Percentiles rank a stretch among this genome's conserved stretches.
phyloP scores from a whole-genome alignment of 2,797 vertebrate genomes.

The Catostomus latipinnis region DNA sequence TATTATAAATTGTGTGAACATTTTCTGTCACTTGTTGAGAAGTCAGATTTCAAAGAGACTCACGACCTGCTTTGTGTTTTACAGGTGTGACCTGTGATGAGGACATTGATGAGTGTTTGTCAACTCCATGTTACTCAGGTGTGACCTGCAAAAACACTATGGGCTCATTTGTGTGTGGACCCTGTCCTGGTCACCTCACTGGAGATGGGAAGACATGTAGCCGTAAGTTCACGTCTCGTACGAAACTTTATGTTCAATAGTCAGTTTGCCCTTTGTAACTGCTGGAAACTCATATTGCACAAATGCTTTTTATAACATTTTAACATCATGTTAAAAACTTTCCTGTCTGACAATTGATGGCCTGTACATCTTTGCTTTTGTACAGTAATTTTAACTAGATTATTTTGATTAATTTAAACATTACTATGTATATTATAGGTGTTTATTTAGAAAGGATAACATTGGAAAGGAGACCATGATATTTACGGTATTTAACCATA shows the following conservation, averaged over 20 bases:
- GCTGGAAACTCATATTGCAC: too few relatives aligned
- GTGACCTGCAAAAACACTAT: constrained; percentile 83
- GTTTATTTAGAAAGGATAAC: background rate
- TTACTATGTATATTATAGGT: background rate
- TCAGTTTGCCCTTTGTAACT: too few relatives aligned
- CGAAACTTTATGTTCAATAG: background rate
- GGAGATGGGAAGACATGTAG: constrained; percentile 84
- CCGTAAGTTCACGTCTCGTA: constrained; percentile 65
- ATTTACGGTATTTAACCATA: background rate
- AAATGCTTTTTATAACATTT: too few relatives aligned
- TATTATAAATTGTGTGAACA: too few relatives aligned
- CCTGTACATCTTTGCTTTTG: too few relatives aligned
- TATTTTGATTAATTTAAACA: background rate
- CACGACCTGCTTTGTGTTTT: constrained; percentile 4
- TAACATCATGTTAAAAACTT: too few relatives aligned
- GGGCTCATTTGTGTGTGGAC: constrained; percentile 85
- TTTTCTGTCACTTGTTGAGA: background rate
- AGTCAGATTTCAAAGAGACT: too few relatives aligned
- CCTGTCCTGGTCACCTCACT: constrained; percentile 80
- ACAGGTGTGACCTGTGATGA: constrained; percentile 82
- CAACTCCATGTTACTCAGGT: constrained; percentile 82
- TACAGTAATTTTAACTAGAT: background rate
- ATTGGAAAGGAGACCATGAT: background rate
- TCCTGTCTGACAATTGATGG: too few relatives aligned
- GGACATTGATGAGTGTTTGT: constrained; percentile 86